A percentile compares a stretch with the other conserved stretches of the same genome.
Conservation (phyloP, 2,113 vertebrate species). For the Trematomus loennbergii region DNA sequence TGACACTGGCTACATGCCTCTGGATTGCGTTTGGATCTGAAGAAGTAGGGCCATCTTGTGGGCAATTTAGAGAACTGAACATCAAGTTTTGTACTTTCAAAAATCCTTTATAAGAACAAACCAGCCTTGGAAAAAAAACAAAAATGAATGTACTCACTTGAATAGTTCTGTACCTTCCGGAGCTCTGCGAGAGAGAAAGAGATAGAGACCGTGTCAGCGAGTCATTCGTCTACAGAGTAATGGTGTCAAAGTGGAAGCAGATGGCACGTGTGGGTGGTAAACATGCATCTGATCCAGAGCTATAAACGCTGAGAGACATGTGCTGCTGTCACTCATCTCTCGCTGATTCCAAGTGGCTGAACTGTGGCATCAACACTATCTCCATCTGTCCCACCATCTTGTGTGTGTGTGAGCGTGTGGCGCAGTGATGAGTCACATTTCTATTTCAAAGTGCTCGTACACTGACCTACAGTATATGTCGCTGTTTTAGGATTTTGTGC, state of each 20-base stretch:
- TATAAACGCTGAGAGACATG: constrained; percentile 40
- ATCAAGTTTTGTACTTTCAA: not conserved
- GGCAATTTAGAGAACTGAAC: not conserved
- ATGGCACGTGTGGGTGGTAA: constrained; percentile 48
- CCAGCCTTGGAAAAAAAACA: too few species aligned
- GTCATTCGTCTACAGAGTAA: not conserved
- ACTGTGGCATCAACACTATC: constrained; percentile 48
- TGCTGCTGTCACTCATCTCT: constrained; percentile 66
- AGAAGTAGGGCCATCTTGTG: constrained; percentile 46
- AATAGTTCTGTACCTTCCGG: constrained; percentile 84
- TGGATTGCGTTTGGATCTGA: not conserved
- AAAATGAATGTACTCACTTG: constrained; percentile 76
- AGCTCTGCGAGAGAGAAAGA: constrained; percentile 71
- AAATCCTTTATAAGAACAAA: too few species aligned
- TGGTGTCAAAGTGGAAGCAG: constrained; percentile 53
- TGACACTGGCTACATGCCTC: not conserved
- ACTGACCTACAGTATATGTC: constrained; percentile 57
- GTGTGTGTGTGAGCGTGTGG: constrained; percentile 45
- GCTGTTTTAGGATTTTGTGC: constrained; percentile 3
- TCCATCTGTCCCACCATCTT: constrained; percentile 56
- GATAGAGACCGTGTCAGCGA: constrained; percentile 16
- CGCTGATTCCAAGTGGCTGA: constrained; percentile 25
- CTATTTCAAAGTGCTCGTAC: constrained; percentile 46
- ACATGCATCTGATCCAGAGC: constrained; percentile 35
- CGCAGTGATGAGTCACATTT: constrained; percentile 51